A percentile compares a stretch with the other conserved stretches of the same genome.
Conservation (phyloP, 2,888 invertebrate species). For the Parapristionchus giblindavisi region DNA sequence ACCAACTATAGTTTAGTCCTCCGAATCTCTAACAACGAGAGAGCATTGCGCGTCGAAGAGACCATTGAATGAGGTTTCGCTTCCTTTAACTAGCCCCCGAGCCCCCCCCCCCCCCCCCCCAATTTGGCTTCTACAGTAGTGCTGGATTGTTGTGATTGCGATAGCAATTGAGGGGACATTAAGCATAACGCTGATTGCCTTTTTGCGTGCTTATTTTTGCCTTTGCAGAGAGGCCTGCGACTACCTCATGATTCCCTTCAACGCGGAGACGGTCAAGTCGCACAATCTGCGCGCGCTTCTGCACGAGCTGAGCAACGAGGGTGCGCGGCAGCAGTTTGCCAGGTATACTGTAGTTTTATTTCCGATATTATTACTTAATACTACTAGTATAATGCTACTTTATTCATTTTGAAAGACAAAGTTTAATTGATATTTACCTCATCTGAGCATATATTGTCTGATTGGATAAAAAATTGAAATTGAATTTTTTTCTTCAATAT, state of each 20-base stretch:
- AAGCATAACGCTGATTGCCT: background rate
- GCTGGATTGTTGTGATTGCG: too few relatives aligned
- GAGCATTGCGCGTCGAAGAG: too few relatives aligned
- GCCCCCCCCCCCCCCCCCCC: too few relatives aligned
- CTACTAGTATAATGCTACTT: background rate
- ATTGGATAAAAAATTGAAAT: too few relatives aligned
- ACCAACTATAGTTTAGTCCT: too few relatives aligned
- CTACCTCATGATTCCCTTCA: constrained; percentile 95
- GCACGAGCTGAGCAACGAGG: constrained; percentile 98
- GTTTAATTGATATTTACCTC: too few relatives aligned
- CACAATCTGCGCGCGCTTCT: constrained; percentile 80
- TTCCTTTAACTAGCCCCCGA: too few relatives aligned
- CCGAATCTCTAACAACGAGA: too few relatives aligned
- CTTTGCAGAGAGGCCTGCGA: constrained; percentile 87
- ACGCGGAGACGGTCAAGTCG: constrained; percentile 87
- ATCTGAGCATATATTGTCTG: too few relatives aligned
- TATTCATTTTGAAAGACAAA: background rate
- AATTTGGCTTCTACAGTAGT: background rate
- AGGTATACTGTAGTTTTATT: constrained; percentile 16
- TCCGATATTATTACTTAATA: background rate
- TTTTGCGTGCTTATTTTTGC: background rate
- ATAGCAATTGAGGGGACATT: too few relatives aligned
- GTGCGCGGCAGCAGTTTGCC: constrained; percentile 76
- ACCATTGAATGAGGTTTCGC: too few relatives aligned
- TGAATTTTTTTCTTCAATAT: too few relatives aligned